Conservation (phyloP, 92 coral and sea anemone genomes). For the Galaxea fascicularis region DNA sequence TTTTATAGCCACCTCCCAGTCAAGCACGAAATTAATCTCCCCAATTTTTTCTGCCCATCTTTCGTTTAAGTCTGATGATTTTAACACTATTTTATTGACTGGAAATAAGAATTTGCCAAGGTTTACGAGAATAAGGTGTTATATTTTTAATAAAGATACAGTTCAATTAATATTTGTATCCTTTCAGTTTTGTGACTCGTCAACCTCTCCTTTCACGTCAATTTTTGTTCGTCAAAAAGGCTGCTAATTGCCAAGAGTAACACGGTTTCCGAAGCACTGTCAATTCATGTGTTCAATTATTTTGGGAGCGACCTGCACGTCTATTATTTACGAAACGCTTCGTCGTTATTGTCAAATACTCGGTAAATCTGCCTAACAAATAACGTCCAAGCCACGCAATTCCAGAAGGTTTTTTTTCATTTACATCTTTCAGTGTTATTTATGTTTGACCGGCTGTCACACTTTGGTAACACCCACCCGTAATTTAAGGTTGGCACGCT, state of each 20-base stretch:
- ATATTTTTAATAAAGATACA: too few relatives aligned
- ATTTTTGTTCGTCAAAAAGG: conserved; percentile 2
- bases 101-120: too few relatives aligned
- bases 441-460: not conserved
- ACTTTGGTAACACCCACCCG: not conserved
- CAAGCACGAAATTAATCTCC: too few relatives aligned
- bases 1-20: too few relatives aligned
- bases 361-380: not conserved
- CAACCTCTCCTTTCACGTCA: not conserved
- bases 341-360: not conserved
- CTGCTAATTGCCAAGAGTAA: conserved; percentile 9
- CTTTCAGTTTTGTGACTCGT: not conserved
- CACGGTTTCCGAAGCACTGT: conserved; percentile 8
- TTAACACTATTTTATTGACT: too few relatives aligned
- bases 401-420: not conserved
- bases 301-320: not conserved
- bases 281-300: conserved; percentile 2
- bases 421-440: not conserved
- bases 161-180: too few relatives aligned
- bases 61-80: too few relatives aligned
- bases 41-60: too few relatives aligned
- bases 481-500: conserved; percentile 10
- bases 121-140: too few relatives aligned
- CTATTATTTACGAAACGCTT: not conserved
- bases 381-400: not conserved